A percentile compares a stretch with the other conserved stretches of the same genome.
phyloP scores from a whole-genome alignment of 2,888 invertebrate genomes.

The Phaedon cochleariae region DNA sequence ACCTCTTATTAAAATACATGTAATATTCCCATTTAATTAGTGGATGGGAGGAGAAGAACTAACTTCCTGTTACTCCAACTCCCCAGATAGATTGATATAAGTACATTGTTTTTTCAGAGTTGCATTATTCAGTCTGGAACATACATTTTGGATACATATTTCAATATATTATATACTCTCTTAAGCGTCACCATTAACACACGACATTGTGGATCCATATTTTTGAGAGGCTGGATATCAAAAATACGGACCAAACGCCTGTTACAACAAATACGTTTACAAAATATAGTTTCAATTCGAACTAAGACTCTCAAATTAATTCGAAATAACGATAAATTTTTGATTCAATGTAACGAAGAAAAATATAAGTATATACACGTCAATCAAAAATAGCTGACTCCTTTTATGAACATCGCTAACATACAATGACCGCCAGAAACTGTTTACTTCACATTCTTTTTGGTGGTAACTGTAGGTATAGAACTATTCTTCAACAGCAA shows the following conservation, averaged over 20 bases:
- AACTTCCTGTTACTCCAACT: conserved; percentile 17
- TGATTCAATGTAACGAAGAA: not conserved
- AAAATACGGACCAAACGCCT: conserved; percentile 46
- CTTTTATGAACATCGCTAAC: not conserved
- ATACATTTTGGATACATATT: conserved; percentile 37
- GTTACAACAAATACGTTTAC: conserved; percentile 17
- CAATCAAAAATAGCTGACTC: not conserved
- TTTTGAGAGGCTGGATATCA: conserved; percentile 60
- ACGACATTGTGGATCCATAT: conserved; percentile 42
- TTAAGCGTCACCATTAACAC: conserved; percentile 38
- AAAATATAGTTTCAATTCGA: conserved; percentile 13
- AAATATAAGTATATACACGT: conserved; percentile 10
- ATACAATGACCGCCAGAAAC: too few species aligned
- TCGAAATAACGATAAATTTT: not conserved
- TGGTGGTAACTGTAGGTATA: too few species aligned
- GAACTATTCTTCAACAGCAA: conserved; percentile 11
- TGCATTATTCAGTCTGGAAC: conserved; percentile 42
- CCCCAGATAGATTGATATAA: conserved; percentile 25
- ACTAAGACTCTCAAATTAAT: conserved; percentile 7
- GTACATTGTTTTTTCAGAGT: conserved; percentile 16
- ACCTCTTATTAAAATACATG: conserved; percentile 46
- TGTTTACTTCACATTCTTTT: too few species aligned
- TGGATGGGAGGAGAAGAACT: conserved; percentile 27
- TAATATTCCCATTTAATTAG: conserved; percentile 13
- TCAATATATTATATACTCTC: conserved; percentile 34